Conservation (phyloP, 37 sponge, comb jelly and placozoan genomes). For the Bolinopsis microptera region DNA sequence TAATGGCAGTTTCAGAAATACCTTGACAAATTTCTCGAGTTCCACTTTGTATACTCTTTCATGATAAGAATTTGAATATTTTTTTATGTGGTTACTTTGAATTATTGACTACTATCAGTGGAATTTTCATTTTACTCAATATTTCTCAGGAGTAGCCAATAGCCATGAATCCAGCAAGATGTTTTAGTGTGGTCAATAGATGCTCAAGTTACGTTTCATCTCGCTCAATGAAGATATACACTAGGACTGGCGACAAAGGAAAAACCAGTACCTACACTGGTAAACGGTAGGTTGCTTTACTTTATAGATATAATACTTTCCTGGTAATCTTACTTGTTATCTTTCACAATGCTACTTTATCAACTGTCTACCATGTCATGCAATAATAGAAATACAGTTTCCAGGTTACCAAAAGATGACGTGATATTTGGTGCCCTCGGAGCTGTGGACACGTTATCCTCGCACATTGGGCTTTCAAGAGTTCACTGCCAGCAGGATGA, state of each 20-base stretch:
- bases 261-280: conserved; percentile 63
- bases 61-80: no score
- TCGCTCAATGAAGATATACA: conserved; percentile 56
- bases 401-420: conserved; percentile 37
- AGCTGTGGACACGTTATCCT: conserved; percentile 30
- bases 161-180: neutral
- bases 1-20: no score
- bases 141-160: no score
- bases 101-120: no score
- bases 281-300: conserved; percentile 1
- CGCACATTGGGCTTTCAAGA: conserved; percentile 44
- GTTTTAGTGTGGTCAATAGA: neutral
- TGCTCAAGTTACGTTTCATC: neutral
- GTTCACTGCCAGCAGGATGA: conserved; percentile 11
- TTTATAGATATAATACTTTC: no score
- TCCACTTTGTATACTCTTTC: no score
- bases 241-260: conserved; percentile 36
- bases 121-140: no score
- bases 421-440: conserved; percentile 5
- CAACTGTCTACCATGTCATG: no score
- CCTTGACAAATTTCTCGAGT: no score
- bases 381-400: neutral
- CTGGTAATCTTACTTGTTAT: no score
- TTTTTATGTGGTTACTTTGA: no score
- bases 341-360: no score